phyloP scores from a whole-genome alignment of 64 coral and sea anemone species.

The Porites australiensis region DNA sequence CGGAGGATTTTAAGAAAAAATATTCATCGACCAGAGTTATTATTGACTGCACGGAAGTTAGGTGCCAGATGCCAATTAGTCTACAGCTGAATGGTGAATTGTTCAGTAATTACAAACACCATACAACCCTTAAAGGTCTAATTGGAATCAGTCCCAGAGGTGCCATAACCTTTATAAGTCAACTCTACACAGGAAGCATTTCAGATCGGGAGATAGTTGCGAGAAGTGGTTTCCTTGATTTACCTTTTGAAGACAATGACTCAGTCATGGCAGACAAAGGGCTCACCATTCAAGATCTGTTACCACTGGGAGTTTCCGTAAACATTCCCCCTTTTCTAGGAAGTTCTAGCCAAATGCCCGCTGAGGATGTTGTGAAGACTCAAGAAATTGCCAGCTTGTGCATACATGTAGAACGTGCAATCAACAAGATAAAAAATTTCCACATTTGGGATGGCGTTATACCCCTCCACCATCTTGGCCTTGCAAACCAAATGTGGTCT shows the following conservation, averaged over 20 bases:
- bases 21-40: too few relatives aligned
- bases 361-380: constrained; percentile 2
- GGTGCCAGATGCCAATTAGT: too few relatives aligned
- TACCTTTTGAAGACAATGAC: not conserved
- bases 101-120: too few relatives aligned
- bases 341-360: not conserved
- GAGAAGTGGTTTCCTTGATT: not conserved
- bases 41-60: too few relatives aligned
- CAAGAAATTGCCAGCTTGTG: constrained; percentile 29
- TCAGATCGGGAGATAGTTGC: constrained; percentile 35
- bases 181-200: constrained; percentile 26
- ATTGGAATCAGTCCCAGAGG: not conserved
- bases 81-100: too few relatives aligned
- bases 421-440: constrained; percentile 47
- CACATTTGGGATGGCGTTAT: constrained; percentile 42
- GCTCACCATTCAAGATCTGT: constrained; percentile 16
- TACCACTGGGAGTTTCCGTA: constrained; percentile 20
- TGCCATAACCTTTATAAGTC: constrained; percentile 41
- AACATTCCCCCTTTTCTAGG: constrained; percentile 52
- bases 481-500: constrained; percentile 45
- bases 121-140: constrained; percentile 3
- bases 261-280: constrained; percentile 37
- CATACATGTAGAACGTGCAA: constrained; percentile 25
- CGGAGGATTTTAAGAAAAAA: too few relatives aligned
- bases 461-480: not conserved